phyloP scores from a whole-genome alignment of 2,888 invertebrate genomes.

The Zaprionus lineosus region DNA sequence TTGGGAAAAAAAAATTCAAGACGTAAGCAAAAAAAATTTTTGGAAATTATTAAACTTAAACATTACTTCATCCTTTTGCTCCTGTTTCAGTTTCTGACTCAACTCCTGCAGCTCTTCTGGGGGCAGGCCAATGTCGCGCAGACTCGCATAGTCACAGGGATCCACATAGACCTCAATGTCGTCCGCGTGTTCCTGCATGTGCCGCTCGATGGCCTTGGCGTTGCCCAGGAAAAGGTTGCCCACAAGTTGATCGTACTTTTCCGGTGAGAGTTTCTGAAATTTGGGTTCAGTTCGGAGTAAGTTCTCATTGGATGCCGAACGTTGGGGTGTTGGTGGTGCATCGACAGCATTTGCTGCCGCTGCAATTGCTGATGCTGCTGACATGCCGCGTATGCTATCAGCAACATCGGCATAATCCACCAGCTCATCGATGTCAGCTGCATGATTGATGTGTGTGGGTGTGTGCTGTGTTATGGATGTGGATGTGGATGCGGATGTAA shows the following conservation, averaged over 20 bases:
- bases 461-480: conserved; percentile 52
- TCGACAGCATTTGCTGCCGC: conserved; percentile 35
- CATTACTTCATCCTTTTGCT: conserved; percentile 88
- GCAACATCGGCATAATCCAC: conserved; percentile 79
- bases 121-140: conserved; percentile 83
- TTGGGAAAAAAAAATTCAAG: no score
- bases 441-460: conserved; percentile 51
- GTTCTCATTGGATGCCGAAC: conserved; percentile 77
- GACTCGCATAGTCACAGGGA: conserved; percentile 79
- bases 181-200: conserved; percentile 76
- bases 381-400: conserved; percentile 77
- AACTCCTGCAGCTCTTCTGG: conserved; percentile 85
- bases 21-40: conserved; percentile 18
- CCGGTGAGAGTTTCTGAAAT: conserved; percentile 82
- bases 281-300: conserved; percentile 79
- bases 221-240: conserved; percentile 66
- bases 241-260: conserved; percentile 79
- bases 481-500: conserved; percentile 50
- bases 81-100: conserved; percentile 86
- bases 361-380: conserved; percentile 35
- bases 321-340: conserved; percentile 46
- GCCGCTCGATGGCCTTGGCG: conserved; percentile 60
- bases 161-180: conserved; percentile 81
- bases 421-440: conserved; percentile 71
- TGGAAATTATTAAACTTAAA: not conserved